Conservation (phyloP, 1,140 invertebrate genomes). For the Solen grandis region DNA sequence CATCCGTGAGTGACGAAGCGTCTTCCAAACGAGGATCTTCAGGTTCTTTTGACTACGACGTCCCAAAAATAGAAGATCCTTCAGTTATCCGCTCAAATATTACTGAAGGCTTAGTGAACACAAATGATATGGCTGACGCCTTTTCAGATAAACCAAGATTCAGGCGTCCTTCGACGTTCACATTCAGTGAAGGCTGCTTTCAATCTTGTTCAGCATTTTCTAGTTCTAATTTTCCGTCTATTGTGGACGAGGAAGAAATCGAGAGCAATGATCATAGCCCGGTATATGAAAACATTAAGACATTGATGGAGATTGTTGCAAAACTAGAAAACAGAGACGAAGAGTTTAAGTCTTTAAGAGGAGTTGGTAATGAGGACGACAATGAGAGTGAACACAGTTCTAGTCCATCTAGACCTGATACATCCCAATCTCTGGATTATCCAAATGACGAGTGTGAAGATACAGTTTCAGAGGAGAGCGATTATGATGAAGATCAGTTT, state of each 20-base stretch:
- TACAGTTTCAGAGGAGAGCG: no score
- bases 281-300: conserved; percentile 42
- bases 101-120: not conserved
- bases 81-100: not conserved
- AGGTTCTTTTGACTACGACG: conserved; percentile 48
- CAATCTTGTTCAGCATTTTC: not conserved
- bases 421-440: not conserved
- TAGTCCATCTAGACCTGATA: not conserved
- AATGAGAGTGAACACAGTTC: not conserved
- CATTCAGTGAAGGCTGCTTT: conserved; percentile 27
- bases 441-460: no score
- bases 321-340: conserved; percentile 10
- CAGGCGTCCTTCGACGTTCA: conserved; percentile 40
- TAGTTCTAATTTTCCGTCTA: not conserved
- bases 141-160: not conserved
- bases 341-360: no score
- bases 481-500: no score
- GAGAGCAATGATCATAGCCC: conserved; percentile 2
- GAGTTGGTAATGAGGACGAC: not conserved
- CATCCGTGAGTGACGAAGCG: conserved; percentile 3
- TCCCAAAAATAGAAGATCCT: conserved; percentile 41
- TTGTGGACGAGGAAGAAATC: not conserved
- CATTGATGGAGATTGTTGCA: conserved; percentile 42
- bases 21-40: conserved; percentile 12
- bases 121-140: not conserved